phyloP scores from a whole-genome alignment of 2,113 vertebrate genomes.

The Oreochromis tanganicae region DNA sequence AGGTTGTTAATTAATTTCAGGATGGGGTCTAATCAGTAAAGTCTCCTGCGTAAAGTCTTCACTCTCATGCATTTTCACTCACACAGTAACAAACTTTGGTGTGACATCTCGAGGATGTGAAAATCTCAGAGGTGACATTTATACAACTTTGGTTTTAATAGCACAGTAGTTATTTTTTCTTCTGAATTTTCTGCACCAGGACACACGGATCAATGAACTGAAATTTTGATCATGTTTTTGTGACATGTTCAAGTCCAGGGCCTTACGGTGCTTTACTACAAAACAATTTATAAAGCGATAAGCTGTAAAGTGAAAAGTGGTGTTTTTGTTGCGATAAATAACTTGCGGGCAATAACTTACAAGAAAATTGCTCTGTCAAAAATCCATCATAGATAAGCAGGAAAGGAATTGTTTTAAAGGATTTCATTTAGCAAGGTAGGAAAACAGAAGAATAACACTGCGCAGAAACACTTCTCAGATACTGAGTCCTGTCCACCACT shows the following conservation, averaged over 20 bases:
- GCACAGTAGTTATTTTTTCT: not conserved
- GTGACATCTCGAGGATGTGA: not conserved
- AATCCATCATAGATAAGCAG: not conserved
- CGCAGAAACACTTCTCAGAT: not conserved
- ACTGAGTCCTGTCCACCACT: not conserved
- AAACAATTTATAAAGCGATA: not conserved
- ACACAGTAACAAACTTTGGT: not conserved
- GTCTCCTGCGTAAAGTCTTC: not conserved
- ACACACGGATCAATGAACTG: not conserved
- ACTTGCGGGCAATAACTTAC: not conserved
- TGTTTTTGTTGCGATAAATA: not conserved
- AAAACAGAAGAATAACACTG: not conserved
- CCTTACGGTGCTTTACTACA: not conserved
- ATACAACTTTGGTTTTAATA: not conserved
- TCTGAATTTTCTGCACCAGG: not conserved
- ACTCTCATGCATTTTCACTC: not conserved
- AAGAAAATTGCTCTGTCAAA: not conserved
- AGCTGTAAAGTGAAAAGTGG: not conserved
- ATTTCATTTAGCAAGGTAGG: not conserved
- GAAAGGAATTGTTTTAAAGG: not conserved
- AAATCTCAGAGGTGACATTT: not conserved
- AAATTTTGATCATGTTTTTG: not conserved
- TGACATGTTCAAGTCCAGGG: not conserved
- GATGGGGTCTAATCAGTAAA: conserved; percentile 21
- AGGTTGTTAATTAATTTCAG: conserved; percentile 51